A percentile compares a stretch with the other conserved stretches of the same genome.
These are phyloP conservation scores for Microcebus lehilahytsara DNA, from an alignment of 2,113 vertebrate genomes.

Conservation along the genomic window DNA sequence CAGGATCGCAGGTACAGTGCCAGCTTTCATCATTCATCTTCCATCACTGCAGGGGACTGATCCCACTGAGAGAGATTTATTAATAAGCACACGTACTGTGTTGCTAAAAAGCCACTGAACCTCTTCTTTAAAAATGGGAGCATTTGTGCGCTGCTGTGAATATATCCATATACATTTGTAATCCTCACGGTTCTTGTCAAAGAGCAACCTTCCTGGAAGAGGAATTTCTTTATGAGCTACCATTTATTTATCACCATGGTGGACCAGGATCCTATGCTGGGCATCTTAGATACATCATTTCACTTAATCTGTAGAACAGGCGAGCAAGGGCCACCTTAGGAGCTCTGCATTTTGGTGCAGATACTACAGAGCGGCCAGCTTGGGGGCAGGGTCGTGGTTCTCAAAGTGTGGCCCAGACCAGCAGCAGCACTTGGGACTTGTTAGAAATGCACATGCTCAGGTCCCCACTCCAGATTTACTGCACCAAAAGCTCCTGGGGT, in stretches of 20 bases:
- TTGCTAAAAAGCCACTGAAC: constrained; percentile 47
- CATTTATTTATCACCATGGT: not conserved
- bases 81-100: not conserved
- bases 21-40: constrained; percentile 40
- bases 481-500: not conserved
- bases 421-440: rapidly evolving
- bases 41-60: constrained; percentile 27
- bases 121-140: constrained; percentile 64
- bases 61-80: constrained; percentile 54
- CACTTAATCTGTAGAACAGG: not conserved
- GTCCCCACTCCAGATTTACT: not conserved
- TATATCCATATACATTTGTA: constrained; percentile 47
- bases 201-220: not conserved
- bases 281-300: not conserved
- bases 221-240: not conserved
- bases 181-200: constrained; percentile 36
- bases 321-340: not conserved
- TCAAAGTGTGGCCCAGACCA: not conserved
- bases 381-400: not conserved
- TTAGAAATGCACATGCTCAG: too few species aligned
- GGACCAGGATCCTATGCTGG: not conserved
- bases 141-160: constrained; percentile 52
- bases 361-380: not conserved
- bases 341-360: not conserved
- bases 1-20: constrained; percentile 2